Conservation (phyloP, 2,113 vertebrate species). For the Circaetus gallicus region DNA sequence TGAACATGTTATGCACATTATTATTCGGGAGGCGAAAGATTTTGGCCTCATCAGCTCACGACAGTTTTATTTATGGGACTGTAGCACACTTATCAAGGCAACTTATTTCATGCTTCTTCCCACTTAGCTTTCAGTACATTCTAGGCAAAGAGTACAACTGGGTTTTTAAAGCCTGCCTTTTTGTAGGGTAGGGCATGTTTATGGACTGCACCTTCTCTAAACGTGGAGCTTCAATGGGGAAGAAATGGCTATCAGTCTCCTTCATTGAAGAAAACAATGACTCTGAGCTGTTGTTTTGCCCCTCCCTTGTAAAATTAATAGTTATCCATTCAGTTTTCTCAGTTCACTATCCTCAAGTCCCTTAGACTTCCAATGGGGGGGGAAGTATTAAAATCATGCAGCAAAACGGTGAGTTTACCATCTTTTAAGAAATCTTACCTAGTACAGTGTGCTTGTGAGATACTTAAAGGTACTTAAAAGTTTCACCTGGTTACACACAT, state of each 20-base stretch:
- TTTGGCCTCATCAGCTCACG: neutral
- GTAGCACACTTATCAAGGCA: neutral
- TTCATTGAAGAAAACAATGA: neutral
- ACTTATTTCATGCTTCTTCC: neutral
- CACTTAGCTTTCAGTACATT: neutral
- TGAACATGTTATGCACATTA: neutral
- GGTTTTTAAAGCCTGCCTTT: neutral
- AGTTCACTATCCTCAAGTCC: neutral
- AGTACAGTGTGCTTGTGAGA: neutral
- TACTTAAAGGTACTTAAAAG: neutral
- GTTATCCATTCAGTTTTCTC: neutral
- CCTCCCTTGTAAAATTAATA: neutral
- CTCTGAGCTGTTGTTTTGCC: neutral
- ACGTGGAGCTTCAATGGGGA: neutral
- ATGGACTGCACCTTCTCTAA: neutral
- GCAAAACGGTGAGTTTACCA: neutral
- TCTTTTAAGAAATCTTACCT: neutral
- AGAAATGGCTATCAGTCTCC: neutral
- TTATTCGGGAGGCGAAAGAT: neutral
- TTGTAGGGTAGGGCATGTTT: neutral
- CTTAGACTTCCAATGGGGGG: neutral
- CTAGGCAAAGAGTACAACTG: neutral
- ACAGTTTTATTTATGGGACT: neutral
- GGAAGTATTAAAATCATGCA: neutral
- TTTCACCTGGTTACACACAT: neutral